Conservation (phyloP, 2,888 invertebrate species). For the Lapara coniferarum region DNA sequence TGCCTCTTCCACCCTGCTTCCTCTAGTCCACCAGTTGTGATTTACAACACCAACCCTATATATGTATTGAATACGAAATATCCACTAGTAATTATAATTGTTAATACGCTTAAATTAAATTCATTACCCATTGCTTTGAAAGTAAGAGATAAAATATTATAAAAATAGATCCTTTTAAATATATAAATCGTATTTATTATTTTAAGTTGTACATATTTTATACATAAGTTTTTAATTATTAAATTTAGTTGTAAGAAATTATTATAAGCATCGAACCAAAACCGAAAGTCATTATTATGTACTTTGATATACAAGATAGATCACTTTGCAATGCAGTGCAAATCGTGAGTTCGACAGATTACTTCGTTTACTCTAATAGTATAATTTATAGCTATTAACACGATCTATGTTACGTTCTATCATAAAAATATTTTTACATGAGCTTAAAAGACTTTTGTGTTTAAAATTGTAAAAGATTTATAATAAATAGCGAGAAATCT, state of each 20-base stretch:
- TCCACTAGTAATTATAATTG: conserved; percentile 47
- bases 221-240: conserved; percentile 41
- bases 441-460: too few relatives aligned
- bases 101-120: conserved; percentile 54
- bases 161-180: conserved; percentile 24
- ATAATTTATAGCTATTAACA: too few relatives aligned
- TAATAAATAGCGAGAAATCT: too few relatives aligned
- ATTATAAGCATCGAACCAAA: conserved; percentile 34
- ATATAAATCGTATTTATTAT: conserved; percentile 44
- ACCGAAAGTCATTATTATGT: conserved; percentile 16
- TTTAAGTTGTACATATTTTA: conserved; percentile 57
- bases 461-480: too few relatives aligned
- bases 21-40: too few relatives aligned
- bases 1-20: too few relatives aligned
- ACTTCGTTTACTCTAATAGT: too few relatives aligned
- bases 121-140: conserved; percentile 36
- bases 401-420: too few relatives aligned
- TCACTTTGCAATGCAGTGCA: background rate
- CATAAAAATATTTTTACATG: too few relatives aligned
- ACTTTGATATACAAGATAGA: conserved; percentile 1
- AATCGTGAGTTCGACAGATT: too few relatives aligned
- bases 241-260: conserved; percentile 32
- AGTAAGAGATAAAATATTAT: conserved; percentile 23
- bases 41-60: too few relatives aligned
- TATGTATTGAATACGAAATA: conserved; percentile 31